phyloP scores from a whole-genome alignment of 2,113 vertebrate genomes.

The Rostratula benghalensis region DNA sequence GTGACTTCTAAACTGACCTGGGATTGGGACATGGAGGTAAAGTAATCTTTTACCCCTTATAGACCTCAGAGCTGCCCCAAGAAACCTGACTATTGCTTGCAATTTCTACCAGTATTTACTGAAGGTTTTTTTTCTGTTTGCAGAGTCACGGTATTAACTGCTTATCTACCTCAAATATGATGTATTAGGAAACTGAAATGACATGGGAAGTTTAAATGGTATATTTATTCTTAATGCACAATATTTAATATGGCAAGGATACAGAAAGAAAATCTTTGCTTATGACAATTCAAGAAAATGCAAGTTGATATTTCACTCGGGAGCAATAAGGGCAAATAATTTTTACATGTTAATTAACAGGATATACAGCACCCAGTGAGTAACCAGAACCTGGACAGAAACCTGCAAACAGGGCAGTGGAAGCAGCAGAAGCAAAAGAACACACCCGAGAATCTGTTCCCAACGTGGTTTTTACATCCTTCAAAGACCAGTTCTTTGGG shows the following conservation, averaged over 20 bases:
- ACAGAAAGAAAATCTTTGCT: neutral
- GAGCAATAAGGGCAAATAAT: neutral
- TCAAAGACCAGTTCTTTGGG: neutral
- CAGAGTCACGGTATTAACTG: neutral
- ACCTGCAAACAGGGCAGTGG: neutral
- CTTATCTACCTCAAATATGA: neutral
- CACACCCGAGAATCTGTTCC: neutral
- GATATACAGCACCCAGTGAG: neutral
- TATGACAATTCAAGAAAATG: neutral
- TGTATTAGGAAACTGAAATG: neutral
- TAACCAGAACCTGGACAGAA: neutral
- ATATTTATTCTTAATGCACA: neutral
- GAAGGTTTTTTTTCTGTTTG: neutral
- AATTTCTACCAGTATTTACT: neutral
- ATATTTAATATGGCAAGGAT: neutral
- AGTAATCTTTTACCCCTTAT: neutral
- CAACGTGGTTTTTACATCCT: fast-evolving
- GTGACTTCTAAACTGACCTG: neutral
- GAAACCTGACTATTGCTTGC: neutral
- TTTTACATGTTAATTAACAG: neutral
- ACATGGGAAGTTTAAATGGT: neutral
- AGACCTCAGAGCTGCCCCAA: neutral
- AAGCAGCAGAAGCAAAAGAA: neutral
- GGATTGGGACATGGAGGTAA: neutral
- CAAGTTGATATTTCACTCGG: neutral